Percentiles rank a stretch among this genome's conserved stretches.
These are phyloP conservation scores for Heliconius ethilla DNA, from an alignment of 2,888 invertebrate genomes.

Conservation along the genomic window DNA sequence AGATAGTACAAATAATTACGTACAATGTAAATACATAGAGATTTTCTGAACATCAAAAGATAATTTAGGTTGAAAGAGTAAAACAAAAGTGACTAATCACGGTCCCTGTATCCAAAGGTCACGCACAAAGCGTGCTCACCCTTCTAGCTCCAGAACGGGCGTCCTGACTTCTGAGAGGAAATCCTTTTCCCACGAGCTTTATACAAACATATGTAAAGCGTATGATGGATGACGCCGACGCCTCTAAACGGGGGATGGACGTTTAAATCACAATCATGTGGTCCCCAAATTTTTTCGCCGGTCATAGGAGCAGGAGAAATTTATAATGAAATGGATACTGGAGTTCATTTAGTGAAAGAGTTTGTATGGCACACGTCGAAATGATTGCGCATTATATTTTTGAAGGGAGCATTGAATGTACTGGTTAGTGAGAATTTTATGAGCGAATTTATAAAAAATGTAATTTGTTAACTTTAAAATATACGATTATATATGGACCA, in stretches of 20 bases:
- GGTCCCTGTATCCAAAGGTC: constrained; percentile 33
- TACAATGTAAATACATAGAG: not conserved
- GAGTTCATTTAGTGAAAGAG: constrained; percentile 63
- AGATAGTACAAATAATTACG: not conserved
- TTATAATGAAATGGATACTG: constrained; percentile 77
- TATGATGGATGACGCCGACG: constrained; percentile 79
- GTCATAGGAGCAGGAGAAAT: constrained; percentile 73
- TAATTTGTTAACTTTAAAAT: constrained; percentile 41
- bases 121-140: constrained; percentile 55
- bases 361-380: constrained; percentile 73
- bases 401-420: constrained; percentile 47
- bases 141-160: constrained; percentile 63
- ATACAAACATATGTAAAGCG: constrained; percentile 83
- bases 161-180: constrained; percentile 80
- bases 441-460: constrained; percentile 62
- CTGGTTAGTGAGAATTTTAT: constrained; percentile 34
- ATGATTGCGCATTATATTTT: constrained; percentile 76
- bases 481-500: not conserved
- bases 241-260: constrained; percentile 69
- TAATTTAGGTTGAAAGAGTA: not conserved
- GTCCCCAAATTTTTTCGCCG: constrained; percentile 75
- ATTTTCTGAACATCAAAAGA: not conserved
- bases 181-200: constrained; percentile 83
- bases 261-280: constrained; percentile 78
- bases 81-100: constrained; percentile 39